A percentile compares a stretch with the other conserved stretches of the same genome.
Evolutionary conservation across 1,140 invertebrate species (phyloP).

Genomic region (Lordiphosa clarofinis): DNA sequence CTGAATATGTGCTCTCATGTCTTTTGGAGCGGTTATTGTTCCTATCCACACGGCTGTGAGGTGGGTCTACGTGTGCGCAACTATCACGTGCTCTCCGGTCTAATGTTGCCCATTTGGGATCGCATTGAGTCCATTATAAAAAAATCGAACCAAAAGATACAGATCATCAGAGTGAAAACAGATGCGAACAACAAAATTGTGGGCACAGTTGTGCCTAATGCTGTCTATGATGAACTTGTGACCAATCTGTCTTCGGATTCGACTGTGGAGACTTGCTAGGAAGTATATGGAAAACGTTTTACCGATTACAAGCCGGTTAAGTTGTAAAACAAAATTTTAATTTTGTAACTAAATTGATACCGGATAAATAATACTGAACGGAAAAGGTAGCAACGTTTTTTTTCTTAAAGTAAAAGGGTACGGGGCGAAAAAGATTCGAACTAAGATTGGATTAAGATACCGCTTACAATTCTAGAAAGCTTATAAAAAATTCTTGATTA

Average conservation of each 20-base stretch:
- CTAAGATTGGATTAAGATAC: too few species aligned
- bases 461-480: too few species aligned
- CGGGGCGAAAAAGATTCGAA: too few species aligned
- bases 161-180: conserved; percentile 59
- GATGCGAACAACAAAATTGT: conserved; percentile 50
- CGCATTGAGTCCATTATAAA: conserved; percentile 49
- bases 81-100: conserved; percentile 58
- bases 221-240: conserved; percentile 44
- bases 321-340: too few species aligned
- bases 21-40: conserved; percentile 45
- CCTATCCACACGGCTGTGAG: conserved; percentile 27
- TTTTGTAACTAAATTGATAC: too few species aligned
- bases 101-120: conserved; percentile 62
- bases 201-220: conserved; percentile 54
- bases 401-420: too few species aligned
- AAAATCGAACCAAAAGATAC: conserved; percentile 41
- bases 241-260: conserved; percentile 42
- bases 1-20: conserved; percentile 43
- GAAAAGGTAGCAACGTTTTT: too few species aligned
- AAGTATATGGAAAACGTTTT: too few species aligned
- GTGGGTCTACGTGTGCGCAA: conserved; percentile 47
- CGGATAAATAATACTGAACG: too few species aligned
- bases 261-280: conserved; percentile 11
- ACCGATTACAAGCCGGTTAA: too few species aligned
- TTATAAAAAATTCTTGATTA: too few species aligned